Percentiles rank a stretch among this genome's conserved stretches.
Conservation (phyloP, 2,797 vertebrate genomes). For the Tarsius wallacei region DNA sequence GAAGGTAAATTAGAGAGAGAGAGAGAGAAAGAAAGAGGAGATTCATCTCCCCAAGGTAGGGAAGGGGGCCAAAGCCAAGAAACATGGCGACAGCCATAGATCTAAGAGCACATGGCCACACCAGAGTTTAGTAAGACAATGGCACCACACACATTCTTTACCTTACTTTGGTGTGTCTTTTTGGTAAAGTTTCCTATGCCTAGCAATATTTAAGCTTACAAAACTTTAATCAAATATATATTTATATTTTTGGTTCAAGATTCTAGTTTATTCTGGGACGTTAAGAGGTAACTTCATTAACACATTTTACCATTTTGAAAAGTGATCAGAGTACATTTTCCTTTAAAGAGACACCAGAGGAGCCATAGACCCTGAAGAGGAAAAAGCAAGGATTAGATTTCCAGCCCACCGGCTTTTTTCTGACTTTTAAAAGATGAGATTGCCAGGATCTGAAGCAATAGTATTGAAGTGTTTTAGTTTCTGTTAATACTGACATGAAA, state of each 20-base stretch:
- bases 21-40: no score
- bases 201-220: not conserved
- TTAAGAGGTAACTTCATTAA: conserved; percentile 20
- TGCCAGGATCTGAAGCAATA: not conserved
- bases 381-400: conserved; percentile 5
- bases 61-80: no score
- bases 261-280: not conserved
- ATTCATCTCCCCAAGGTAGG: no score
- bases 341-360: not conserved
- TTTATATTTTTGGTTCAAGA: not conserved
- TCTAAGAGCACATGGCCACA: no score
- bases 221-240: not conserved
- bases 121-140: no score
- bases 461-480: not conserved
- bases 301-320: not conserved
- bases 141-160: not conserved
- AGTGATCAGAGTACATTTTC: not conserved
- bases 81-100: no score
- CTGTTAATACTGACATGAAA: not conserved
- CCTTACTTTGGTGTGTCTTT: not conserved
- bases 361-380: not conserved
- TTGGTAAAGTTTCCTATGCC: not conserved
- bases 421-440: not conserved
- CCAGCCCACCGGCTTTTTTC: not conserved
- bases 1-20: no score